Percentiles rank a stretch among this genome's conserved stretches.
phyloP scores from a whole-genome alignment of 2,888 invertebrate species.

The Cryptocheilus praepositus region DNA sequence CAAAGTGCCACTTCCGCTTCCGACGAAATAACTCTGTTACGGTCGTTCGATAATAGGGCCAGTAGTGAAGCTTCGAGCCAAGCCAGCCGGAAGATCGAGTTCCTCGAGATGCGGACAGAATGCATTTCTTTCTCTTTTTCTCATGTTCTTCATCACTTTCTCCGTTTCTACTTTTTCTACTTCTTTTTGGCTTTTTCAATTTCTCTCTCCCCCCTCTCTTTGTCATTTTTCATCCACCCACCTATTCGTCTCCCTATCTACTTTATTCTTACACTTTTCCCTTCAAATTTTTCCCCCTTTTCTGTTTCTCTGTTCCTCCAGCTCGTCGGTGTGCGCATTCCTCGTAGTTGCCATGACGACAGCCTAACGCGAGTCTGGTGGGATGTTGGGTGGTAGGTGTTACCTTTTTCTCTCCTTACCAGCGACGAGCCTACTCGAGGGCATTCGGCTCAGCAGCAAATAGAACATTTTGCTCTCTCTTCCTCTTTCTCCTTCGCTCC shows the following conservation, averaged over 20 bases:
- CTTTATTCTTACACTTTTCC: not conserved
- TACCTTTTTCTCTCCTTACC: conserved; percentile 21
- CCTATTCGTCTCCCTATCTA: too few relatives aligned
- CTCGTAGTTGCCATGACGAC: conserved; percentile 46
- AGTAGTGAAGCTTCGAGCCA: conserved; percentile 18
- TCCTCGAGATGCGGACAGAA: conserved; percentile 16
- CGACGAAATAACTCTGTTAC: conserved; percentile 35
- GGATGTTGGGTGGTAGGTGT: not conserved
- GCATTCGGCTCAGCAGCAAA: conserved; percentile 33
- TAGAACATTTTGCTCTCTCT: conserved; percentile 14
- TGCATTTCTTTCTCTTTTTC: not conserved
- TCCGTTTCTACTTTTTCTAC: not conserved
- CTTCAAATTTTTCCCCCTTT: not conserved
- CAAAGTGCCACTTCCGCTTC: conserved; percentile 30
- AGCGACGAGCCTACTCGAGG: conserved; percentile 28
- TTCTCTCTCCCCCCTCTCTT: not conserved
- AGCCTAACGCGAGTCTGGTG: conserved; percentile 22
- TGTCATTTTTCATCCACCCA: too few relatives aligned
- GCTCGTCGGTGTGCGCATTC: conserved; percentile 12
- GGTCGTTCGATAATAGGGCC: conserved; percentile 27
- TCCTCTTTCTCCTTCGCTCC: too few relatives aligned
- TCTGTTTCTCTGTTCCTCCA: not conserved
- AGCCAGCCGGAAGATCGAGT: conserved; percentile 36
- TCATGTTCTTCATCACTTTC: not conserved
- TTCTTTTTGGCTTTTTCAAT: not conserved